Evolutionary conservation across 2,888 invertebrate species (phyloP).

Genomic region (Bombylius discolor): DNA sequence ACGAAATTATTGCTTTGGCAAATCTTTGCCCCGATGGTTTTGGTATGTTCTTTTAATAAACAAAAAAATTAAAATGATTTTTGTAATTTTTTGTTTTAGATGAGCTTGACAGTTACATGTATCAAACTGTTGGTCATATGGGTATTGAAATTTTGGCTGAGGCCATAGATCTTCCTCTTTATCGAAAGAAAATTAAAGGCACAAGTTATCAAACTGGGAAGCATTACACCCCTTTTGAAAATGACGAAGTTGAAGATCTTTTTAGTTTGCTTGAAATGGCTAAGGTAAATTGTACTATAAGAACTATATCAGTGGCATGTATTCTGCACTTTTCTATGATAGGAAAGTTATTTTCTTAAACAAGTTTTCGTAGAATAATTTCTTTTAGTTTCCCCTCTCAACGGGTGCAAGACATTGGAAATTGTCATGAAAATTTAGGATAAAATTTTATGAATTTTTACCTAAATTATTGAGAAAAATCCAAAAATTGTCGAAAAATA

Average conservation of each 20-base stretch:
- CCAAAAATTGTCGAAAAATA: no score
- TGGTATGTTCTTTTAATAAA: slow-evolving; percentile 40
- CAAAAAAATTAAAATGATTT: no score
- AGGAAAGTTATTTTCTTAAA: no score
- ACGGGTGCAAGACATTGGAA: no score
- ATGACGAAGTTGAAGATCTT: slow-evolving; percentile 96
- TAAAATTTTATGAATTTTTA: no score
- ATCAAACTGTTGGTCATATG: slow-evolving; percentile 96
- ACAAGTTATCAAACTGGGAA: slow-evolving; percentile 65
- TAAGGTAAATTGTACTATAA: slow-evolving; percentile 23
- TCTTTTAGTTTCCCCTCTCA: no score
- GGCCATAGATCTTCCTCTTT: slow-evolving; percentile 88
- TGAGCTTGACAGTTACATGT: slow-evolving; percentile 97
- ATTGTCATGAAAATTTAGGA: no score
- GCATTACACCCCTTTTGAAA: slow-evolving; percentile 64
- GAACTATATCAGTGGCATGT: no score
- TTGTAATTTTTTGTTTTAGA: slow-evolving; percentile 37
- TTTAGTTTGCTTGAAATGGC: slow-evolving; percentile 55
- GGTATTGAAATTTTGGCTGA: slow-evolving; percentile 83
- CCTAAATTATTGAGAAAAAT: no score
- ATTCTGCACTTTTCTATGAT: no score
- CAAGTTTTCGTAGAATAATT: no score
- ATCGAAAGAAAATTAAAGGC: slow-evolving; percentile 71
- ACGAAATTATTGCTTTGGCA: slow-evolving; percentile 85
- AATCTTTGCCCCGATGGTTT: slow-evolving; percentile 79